Evolutionary conservation across 2,113 vertebrate genomes (phyloP), one percentile per base, ranked within the genome.

Genomic region (Anguilla japonica): DNA sequence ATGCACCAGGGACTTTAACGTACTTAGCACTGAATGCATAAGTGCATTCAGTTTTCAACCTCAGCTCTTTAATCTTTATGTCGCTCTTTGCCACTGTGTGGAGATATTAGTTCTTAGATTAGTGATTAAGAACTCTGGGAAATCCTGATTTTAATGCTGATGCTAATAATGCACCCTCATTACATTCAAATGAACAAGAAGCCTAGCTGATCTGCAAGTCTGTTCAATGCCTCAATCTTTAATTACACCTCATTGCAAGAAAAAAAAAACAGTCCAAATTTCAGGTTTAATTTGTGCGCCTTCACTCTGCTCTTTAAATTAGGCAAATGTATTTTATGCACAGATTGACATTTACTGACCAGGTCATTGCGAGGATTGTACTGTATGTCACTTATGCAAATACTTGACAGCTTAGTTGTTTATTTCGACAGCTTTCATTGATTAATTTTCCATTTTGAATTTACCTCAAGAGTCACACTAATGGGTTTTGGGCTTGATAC

Each of bases 401-500:
- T 56, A 79, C 41, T 50, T 34, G 8, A 20, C 2, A 15, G 46
- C 56, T 14, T 13, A 11, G 29, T 29, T 29, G 41, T 71, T 14
- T 41, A 29, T 75, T 79, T 46, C 7, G n/a, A 40, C 34, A 34
- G 20, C 41, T 5, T 15, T 60, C 56, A 16, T 16, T 15, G 16
- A 50, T 83, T 83, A 56, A 83, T 83, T 34, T 46, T n/a, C 81
- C 41, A 34, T 75, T 57, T n/a, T 83, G 11, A 41, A 83, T 46
- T 83, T 53, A 41, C 20, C 71, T 15, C 34, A 29, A 8, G 50
- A 39, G 34, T n/a, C 22, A n/a, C 75, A 57, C 18, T 85, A 80
- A 85, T 85, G n/a, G 50, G 46, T 41, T 57, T 56, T 79, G 71
- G 39, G 50, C 78, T 50, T 79, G 53, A 79, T 57, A 85, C 56